These are phyloP conservation scores for Drosophila melanocephala DNA, from an alignment of 2,888 invertebrate species.

Conservation along the genomic window DNA sequence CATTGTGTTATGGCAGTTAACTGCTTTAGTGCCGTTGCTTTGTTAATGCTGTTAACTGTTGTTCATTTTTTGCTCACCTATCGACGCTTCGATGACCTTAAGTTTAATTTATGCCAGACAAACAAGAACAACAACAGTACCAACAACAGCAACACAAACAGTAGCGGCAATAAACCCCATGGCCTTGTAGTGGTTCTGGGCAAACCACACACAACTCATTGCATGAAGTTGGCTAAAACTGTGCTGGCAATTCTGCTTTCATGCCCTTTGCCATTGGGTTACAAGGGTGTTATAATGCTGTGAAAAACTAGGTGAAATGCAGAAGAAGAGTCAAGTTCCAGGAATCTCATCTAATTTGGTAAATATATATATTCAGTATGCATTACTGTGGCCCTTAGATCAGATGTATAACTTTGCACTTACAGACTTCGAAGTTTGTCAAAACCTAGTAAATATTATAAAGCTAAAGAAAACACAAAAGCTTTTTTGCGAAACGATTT, in stretches of 20 bases:
- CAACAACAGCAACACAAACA: slow-evolving; percentile 16
- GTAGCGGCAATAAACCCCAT: slow-evolving; percentile 41
- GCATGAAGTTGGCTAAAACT: slow-evolving; percentile 30
- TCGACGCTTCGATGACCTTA: slow-evolving; percentile 70
- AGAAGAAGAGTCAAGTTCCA: neutral
- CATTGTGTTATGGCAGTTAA: slow-evolving; percentile 63
- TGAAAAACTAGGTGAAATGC: neutral
- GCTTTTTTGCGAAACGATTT: too few species aligned
- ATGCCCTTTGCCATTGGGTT: slow-evolving; percentile 15
- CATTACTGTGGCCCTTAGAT: neutral
- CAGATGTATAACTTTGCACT: neutral
- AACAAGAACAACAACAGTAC: slow-evolving; percentile 5
- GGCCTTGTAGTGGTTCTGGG: slow-evolving; percentile 74
- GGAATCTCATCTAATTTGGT: neutral
- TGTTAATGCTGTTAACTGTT: slow-evolving; percentile 62
- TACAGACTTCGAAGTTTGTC: neutral
- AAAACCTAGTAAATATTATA: neutral
- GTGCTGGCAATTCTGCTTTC: slow-evolving; percentile 18
- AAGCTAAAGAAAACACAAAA: neutral
- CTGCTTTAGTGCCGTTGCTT: slow-evolving; percentile 74
- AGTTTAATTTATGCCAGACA: slow-evolving; percentile 69
- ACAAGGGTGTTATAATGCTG: neutral
- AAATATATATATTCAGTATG: neutral
- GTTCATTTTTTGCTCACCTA: slow-evolving; percentile 40
- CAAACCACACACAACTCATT: slow-evolving; percentile 16